Conservation (phyloP, 2,113 vertebrate genomes). For the Melanotaenia duboulayi region DNA sequence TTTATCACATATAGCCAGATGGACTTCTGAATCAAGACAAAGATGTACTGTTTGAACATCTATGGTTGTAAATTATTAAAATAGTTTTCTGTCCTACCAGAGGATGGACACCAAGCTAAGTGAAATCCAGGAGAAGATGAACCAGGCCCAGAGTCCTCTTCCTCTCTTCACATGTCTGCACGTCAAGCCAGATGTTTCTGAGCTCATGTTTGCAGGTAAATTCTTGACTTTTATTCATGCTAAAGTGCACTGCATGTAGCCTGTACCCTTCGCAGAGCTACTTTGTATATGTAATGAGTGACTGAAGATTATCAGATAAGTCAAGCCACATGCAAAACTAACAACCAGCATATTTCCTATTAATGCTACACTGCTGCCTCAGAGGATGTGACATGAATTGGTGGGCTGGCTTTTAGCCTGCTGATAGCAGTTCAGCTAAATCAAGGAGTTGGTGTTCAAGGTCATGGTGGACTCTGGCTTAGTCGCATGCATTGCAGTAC, state of each 20-base stretch:
- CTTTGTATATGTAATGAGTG: conserved; percentile 28
- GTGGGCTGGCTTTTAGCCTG: not conserved
- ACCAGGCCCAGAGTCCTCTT: conserved; percentile 87
- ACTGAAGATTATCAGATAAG: conserved; percentile 19
- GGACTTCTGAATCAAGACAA: not conserved
- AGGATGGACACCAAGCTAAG: conserved; percentile 93
- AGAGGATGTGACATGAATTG: conserved; percentile 4
- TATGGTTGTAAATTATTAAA: not conserved
- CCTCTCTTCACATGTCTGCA: conserved; percentile 98
- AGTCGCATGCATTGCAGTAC: conserved; percentile 7
- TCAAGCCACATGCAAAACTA: conserved; percentile 50
- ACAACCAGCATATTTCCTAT: conserved; percentile 15
- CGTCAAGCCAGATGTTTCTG: conserved; percentile 97
- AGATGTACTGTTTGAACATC: not conserved
- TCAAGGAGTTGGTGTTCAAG: conserved; percentile 22
- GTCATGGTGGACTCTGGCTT: conserved; percentile 13
- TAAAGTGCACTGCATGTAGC: not conserved
- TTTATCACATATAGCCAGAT: not conserved
- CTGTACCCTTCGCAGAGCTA: not conserved
- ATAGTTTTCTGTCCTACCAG: conserved; percentile 70
- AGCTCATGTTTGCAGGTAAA: conserved; percentile 98
- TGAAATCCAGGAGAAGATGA: conserved; percentile 89
- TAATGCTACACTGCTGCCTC: not conserved
- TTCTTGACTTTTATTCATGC: not conserved
- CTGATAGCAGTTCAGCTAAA: not conserved